phyloP scores from a whole-genome alignment of 1,140 invertebrate species.

The Trachelipus rathkii region DNA sequence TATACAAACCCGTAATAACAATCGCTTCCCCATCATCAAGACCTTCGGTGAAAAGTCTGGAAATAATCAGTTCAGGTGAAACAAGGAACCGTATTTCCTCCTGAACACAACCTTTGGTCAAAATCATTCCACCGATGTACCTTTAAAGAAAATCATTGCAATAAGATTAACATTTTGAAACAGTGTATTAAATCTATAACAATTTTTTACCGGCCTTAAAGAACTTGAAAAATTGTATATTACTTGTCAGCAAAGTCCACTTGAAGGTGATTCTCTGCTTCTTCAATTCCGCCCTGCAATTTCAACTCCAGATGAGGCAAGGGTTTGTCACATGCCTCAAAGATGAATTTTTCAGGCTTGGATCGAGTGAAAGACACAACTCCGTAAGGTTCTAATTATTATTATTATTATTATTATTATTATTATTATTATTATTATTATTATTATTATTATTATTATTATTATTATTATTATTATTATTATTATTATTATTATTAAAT shows the following conservation, averaged over 20 bases:
- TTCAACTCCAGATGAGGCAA: background rate
- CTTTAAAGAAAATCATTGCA: slow-evolving; percentile 21
- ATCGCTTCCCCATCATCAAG: slow-evolving; percentile 68
- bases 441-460: too few species aligned
- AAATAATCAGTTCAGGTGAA: slow-evolving; percentile 86
- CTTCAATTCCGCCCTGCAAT: background rate
- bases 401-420: too few species aligned
- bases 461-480: too few species aligned
- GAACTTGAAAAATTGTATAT: too few species aligned
- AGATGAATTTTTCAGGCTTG: background rate
- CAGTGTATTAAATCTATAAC: too few species aligned
- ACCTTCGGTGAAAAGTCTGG: slow-evolving; percentile 78
- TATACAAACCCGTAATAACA: slow-evolving; percentile 72
- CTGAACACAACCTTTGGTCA: slow-evolving; percentile 85
- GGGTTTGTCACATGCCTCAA: background rate
- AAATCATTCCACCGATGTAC: slow-evolving; percentile 77
- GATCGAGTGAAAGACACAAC: background rate
- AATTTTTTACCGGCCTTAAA: too few species aligned
- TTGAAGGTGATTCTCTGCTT: background rate
- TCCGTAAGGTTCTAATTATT: background rate
- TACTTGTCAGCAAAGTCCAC: background rate
- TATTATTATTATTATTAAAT: too few species aligned
- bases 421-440: too few species aligned
- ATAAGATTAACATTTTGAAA: too few species aligned
- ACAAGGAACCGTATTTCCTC: slow-evolving; percentile 97